Evolutionary conservation across 2,113 vertebrate species (phyloP).

Genomic region (Sterrhoptilus dennistouni): DNA sequence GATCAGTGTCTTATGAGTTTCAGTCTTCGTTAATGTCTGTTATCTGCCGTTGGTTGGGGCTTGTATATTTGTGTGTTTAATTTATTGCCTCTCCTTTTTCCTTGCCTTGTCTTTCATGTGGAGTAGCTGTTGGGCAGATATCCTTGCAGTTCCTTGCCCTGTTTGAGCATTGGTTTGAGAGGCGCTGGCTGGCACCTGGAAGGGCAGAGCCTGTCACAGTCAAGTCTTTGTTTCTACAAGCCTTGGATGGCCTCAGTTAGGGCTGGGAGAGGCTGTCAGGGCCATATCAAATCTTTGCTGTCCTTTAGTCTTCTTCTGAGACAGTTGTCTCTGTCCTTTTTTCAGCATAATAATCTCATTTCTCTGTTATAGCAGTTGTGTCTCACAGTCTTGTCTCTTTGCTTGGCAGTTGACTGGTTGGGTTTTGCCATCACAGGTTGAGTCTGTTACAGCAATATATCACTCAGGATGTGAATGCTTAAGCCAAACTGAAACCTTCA

Average conservation of each 20-base stretch:
- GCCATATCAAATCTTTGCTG: background rate
- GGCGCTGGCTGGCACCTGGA: background rate
- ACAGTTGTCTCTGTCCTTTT: background rate
- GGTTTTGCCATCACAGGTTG: background rate
- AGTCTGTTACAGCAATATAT: background rate
- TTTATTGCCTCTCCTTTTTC: slow-evolving; percentile 42
- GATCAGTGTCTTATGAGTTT: background rate
- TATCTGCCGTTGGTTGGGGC: slow-evolving; percentile 15
- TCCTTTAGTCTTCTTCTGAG: background rate
- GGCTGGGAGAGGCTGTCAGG: background rate
- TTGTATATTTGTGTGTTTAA: background rate
- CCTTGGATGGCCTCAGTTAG: background rate
- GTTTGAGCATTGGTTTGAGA: background rate
- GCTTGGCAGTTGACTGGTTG: background rate
- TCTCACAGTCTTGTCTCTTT: background rate
- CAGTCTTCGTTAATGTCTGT: background rate
- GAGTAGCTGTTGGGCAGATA: background rate
- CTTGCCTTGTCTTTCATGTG: slow-evolving; percentile 47
- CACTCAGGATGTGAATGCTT: background rate
- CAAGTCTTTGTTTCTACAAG: background rate
- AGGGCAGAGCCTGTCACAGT: rapidly evolving
- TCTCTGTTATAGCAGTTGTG: background rate
- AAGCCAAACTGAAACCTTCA: background rate
- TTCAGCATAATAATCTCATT: background rate
- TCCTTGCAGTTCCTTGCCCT: background rate